Evolutionary conservation across 1,140 invertebrate species (phyloP), one percentile per base, ranked within the genome.

Genomic region (Mylabris phalerata): DNA sequence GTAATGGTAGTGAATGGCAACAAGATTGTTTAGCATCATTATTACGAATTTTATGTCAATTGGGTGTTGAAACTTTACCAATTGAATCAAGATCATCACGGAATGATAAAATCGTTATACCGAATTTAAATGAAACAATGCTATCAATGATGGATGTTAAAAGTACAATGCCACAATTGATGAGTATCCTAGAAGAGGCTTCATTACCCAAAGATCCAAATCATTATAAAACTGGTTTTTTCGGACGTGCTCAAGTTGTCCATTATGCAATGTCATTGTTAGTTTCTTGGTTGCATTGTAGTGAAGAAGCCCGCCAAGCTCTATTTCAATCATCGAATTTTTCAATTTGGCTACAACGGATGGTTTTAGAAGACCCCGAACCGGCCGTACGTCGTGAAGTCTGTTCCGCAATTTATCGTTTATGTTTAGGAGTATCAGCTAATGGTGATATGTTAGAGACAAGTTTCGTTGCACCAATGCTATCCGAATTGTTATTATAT

Each of bases 21-120:
- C 93, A 95, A 74, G 94, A 97, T 69, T 95, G 93, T 72, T 76
- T 96, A 7, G 91, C 92, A 1, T 87, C 89, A 64, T 73, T 97
- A 9, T 70, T 96, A 10, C 89, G 92, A 65, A 78, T 93, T 54
- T 73, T 96, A 13, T 95, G 87, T 73, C 85, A 92, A 57, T 82
- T 95, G 45, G 92, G 93, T 0, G 87, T 93, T 3, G 79, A 88
- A 32, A 73, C 73, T 4, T 57, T 69, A 71, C 66, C 76, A 68
- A 63, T 74, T 67, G 62, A 79, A 73, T 68, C 69, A 58, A 61
- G 65, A 55, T 58, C 67, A 13, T 64, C 59, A n/a, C 55, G 68
- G 39, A 67, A 60, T 11, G 70, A 74, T 46, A 73, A 73, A 66
- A 72, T 67, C 48, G 60, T 70, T 25, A 71, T 71, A 45, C 69